Base-by-base conservation (phyloP, 2,113 vertebrate species). In the Chaetops frenatus region DNA sequence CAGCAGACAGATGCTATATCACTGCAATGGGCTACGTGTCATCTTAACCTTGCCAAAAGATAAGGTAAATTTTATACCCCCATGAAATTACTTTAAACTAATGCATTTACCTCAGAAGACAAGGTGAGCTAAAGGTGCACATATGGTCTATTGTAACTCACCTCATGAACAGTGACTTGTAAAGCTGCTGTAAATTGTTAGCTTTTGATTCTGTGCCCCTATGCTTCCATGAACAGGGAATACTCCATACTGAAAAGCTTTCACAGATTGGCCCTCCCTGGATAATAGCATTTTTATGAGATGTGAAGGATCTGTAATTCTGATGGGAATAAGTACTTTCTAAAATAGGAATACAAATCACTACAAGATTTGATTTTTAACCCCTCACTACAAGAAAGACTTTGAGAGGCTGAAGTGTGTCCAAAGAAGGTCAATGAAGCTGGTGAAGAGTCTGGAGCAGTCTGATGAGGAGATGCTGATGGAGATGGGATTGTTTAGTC, bases 21-120 rank as follows among this genome's bases (percentile, higher is more conserved):
- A 36, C 53, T 91, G 58, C 61, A 65, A 61, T 77, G 66, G 58
- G 66, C 71, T 91, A 50, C 2, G 4, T 58, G 64, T 79, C 23
- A 1, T 83, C 62, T 77, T 86, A 90, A 90, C 66, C 76, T 90
- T 93, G 95, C 79, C 58, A 77, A 92, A 93, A 96, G 74, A 74
- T 69, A 92, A 80, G 54, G 28, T 38, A 90, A 86, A 92, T 88
- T 95, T 88, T 93, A 93, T 90, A 62, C 8, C 2, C 29, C 25
- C 13, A 31, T 86, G 51, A 88, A 86, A 93, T 89, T 87, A 78
- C 62, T 94, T 86, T 54, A 86, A 93, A 82, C 22, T 65, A 81
- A 88, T 90, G 42, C 64, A 62, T 95, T 90, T 93, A 50, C 42
- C 42, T 88, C 33, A 62, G 50, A 66, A 77, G 29, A 58, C 20